Evolutionary conservation across 2,113 vertebrate species (phyloP).

Genomic region (Chrysochloris asiatica): DNA sequence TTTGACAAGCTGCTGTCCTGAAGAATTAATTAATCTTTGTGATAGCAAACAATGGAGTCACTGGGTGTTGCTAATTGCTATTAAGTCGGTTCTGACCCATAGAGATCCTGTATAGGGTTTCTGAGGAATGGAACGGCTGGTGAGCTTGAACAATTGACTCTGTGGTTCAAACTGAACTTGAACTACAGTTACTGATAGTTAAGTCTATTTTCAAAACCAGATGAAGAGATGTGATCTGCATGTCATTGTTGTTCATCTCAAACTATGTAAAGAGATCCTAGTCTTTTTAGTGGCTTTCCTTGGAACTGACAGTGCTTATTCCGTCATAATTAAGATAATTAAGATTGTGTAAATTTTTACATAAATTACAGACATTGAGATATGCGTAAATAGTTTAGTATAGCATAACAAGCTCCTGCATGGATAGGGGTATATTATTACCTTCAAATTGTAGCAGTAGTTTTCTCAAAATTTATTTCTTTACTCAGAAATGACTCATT

Average conservation of each 20-base stretch:
- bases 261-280: constrained; percentile 4
- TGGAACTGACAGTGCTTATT: constrained; percentile 41
- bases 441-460: constrained; percentile 32
- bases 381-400: not conserved
- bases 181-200: too few relatives aligned
- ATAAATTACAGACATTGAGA: not conserved
- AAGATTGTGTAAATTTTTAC: constrained; percentile 17
- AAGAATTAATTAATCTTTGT: constrained; percentile 43
- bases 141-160: too few relatives aligned
- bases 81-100: too few relatives aligned
- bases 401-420: not conserved
- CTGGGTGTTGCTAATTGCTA: too few relatives aligned
- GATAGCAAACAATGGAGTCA: not conserved
- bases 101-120: too few relatives aligned
- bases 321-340: constrained; percentile 43
- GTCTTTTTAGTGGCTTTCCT: constrained; percentile 50
- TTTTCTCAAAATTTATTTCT: constrained; percentile 52
- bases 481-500: constrained; percentile 36
- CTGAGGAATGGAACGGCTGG: too few relatives aligned
- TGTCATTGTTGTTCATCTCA: constrained; percentile 28
- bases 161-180: too few relatives aligned
- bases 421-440: constrained; percentile 19
- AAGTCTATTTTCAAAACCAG: constrained; percentile 31
- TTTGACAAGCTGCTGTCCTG: constrained; percentile 38
- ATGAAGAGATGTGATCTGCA: not conserved